Evolutionary conservation across 2,113 vertebrate genomes (phyloP), one percentile per base, ranked within the genome.

Genomic region (Chlamydotis undulata): DNA sequence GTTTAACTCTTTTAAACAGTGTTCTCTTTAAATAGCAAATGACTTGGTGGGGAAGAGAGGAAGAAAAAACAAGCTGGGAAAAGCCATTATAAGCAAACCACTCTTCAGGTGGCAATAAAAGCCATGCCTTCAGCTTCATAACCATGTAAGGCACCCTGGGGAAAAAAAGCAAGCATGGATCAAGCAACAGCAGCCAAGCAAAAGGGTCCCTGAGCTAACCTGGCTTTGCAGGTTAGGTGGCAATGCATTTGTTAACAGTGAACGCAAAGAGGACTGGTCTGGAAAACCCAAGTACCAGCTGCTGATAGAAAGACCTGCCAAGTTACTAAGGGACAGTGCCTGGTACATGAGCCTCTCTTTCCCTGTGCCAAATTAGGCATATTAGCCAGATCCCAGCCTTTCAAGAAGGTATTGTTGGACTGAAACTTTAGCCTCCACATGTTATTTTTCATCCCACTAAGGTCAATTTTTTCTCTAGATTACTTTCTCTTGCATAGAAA

Each of bases 171-270:
- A 50, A 89, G 87, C 63, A 68, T 74, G 33, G 73, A 86, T 71
- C 69, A 84, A 92, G 80, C 33, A 67, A 35, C 33, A 59, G 87
- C 67, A 77, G 95, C 91, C 80, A 43, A 95, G 95, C 70, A 56
- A 19, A 37, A 75, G 61, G 92, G 94, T 97, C 94, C 97, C 97
- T 97, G 97, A 97, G 97, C 95, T 94, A 84, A 93, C 89, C 94
- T 92, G 87, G 77, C 86, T 80, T 33, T n/a, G 19, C 56, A 93
- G 84, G 87, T 55, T 50, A 86, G 80, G 55, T 83, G 87, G 76
- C 52, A 91, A 90, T 43, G 70, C n/a, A 14, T 64, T 79, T 53
- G 26, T 56, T 59, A 87, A 24, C 26, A 13, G 0, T 5, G 79
- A 83, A 64, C 76, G 83, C 33, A 31, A 63, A 64, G 61, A 83